These are phyloP conservation scores for Aphelinus atriplicis DNA, from an alignment of 1,140 invertebrate genomes.

Conservation along the genomic window DNA sequence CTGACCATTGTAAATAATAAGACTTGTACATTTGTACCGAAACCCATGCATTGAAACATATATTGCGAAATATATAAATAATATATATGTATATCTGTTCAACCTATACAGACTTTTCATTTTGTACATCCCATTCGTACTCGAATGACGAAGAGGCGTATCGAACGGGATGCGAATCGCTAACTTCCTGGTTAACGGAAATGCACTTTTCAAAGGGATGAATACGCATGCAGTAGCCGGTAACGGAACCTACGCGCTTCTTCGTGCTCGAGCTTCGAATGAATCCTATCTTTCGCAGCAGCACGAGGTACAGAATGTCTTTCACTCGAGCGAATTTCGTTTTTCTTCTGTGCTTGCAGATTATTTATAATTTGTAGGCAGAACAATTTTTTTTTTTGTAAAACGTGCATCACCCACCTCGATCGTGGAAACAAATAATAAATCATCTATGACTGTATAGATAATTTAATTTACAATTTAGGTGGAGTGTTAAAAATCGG, in stretches of 20 bases:
- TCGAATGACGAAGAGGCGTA: background rate
- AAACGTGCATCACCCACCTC: too few species aligned
- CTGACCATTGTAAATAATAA: constrained; percentile 32
- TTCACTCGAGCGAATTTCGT: too few species aligned
- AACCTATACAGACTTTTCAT: background rate
- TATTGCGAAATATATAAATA: background rate
- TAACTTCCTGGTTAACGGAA: constrained; percentile 21
- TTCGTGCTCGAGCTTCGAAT: background rate
- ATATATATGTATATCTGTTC: background rate
- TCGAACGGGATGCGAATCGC: constrained; percentile 29
- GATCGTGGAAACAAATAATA: too few species aligned
- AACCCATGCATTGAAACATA: constrained; percentile 9
- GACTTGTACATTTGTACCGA: constrained; percentile 31
- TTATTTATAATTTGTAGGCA: too few species aligned
- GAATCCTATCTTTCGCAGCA: too few species aligned
- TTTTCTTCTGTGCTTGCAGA: too few species aligned
- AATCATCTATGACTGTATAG: too few species aligned
- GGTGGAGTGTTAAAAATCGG: too few species aligned
- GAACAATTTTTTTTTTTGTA: too few species aligned
- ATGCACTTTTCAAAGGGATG: constrained; percentile 8
- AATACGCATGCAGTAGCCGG: background rate
- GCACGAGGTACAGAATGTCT: too few species aligned
- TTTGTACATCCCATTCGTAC: background rate
- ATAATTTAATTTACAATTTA: too few species aligned
- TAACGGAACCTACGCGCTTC: constrained; percentile 12